Evolutionary conservation across 2,797 vertebrate species (phyloP), one percentile per base, ranked within the genome.

Genomic region (Ceryle rudis): DNA sequence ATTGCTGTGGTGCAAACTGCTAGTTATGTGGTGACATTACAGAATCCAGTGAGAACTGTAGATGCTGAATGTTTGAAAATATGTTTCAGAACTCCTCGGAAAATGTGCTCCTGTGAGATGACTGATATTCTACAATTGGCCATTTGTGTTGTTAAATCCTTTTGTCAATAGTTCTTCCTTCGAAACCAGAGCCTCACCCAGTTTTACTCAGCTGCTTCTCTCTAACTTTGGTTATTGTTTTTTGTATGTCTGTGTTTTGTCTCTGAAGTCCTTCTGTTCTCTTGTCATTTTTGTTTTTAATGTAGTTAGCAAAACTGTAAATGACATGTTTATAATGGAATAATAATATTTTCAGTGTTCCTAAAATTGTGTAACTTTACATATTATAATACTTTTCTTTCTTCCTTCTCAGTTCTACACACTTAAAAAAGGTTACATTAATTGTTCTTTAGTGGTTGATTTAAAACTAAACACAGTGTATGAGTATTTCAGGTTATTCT

Each of bases 401-500:
- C 11, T 69, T 90, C 41, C 51, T 54, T 54, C 28, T 47, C 31
- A 49, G 14, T 72, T 33, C 31, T 65, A 15, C 23, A 11, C 60
- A n/a, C 39, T 61, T 80, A 51, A 60, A 31, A 41, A 71, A 35
- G n/a, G 17, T 81, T 91, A 51, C 39, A 28, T 54, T 87, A 66
- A 46, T 82, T 78, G 35, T 41, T 84, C 58, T 67, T 82, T 35
- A 85, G 46, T 55, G 35, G 42, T 78, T 91, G 66, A 78, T 80
- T 85, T 73, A 74, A 82, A 85, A 39, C 28, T 77, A 44, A 72
- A 54, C 41, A 64, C 6, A 26, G 21, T 47, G 7, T 72, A 18
- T 64, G 33, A 77, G 23, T 70, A 78, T 90, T 91, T 89, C 60
- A 67, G 79, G 57, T 90, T 93, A 89, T 82, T 97, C 44, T 44